These are phyloP conservation scores for Lepilemur septentrionalis DNA, from an alignment of 2,797 vertebrate genomes.

Conservation along the genomic window DNA sequence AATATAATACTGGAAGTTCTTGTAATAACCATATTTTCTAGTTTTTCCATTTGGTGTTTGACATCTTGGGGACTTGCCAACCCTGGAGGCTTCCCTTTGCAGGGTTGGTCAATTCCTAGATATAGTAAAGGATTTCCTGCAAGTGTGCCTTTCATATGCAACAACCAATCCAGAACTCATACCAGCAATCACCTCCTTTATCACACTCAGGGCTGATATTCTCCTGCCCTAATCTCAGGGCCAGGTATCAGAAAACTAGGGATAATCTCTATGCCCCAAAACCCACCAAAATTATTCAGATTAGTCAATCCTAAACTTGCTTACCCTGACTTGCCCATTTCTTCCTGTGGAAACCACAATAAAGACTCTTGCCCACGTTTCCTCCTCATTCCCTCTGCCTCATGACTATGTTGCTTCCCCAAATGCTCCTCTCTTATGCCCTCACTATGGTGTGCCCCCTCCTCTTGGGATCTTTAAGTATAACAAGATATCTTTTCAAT, in stretches of 20 bases:
- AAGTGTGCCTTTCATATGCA: neutral
- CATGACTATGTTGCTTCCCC: neutral
- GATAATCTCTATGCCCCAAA: neutral
- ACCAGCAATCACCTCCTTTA: neutral
- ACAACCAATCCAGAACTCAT: neutral
- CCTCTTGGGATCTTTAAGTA: neutral
- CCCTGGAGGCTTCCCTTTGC: neutral
- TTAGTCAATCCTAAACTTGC: neutral
- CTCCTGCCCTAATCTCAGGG: neutral
- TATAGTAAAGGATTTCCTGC: neutral
- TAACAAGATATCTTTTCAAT: neutral
- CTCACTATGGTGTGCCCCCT: neutral
- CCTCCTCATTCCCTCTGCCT: neutral
- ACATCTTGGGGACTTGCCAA: neutral
- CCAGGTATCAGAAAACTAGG: neutral
- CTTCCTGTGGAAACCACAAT: neutral
- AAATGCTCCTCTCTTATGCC: neutral
- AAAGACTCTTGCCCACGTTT: neutral
- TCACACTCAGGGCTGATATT: neutral
- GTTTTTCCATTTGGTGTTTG: constrained; percentile 5
- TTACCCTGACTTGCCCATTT: neutral
- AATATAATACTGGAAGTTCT: neutral
- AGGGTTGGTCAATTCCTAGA: neutral
- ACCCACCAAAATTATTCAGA: neutral
- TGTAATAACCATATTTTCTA: constrained; percentile 11